Percentiles rank a stretch among this genome's conserved stretches.
These are phyloP conservation scores for Scatophagus argus DNA, from an alignment of 2,113 vertebrate genomes.

Conservation along the genomic window DNA sequence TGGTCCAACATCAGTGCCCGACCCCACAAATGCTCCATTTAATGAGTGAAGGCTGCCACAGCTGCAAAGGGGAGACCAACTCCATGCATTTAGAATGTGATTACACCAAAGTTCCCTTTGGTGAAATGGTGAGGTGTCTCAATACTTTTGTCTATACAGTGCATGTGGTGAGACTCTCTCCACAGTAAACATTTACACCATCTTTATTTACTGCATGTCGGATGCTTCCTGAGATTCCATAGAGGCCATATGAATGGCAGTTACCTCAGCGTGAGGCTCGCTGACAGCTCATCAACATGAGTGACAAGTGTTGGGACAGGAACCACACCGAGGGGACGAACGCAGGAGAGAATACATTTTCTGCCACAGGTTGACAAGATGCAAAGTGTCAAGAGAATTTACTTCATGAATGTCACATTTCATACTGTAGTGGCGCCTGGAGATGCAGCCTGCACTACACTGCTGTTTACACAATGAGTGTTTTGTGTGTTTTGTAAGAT, in stretches of 20 bases:
- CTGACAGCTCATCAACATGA: slow-evolving; percentile 42
- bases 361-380: slow-evolving; percentile 25
- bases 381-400: slow-evolving; percentile 21
- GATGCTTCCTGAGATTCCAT: background rate
- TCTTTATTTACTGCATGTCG: background rate
- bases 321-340: slow-evolving; percentile 3
- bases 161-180: no score
- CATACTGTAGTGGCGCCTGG: no score
- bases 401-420: background rate
- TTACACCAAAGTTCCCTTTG: no score
- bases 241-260: background rate
- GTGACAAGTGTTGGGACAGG: slow-evolving; percentile 11
- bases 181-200: background rate
- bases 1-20: no score
- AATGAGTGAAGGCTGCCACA: no score
- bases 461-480: background rate
- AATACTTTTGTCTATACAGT: no score
- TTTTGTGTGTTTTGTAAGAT: background rate
- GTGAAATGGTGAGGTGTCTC: no score
- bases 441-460: no score
- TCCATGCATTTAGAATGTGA: no score
- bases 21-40: no score
- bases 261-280: background rate
- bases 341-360: background rate
- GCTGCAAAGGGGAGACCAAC: no score